These are phyloP conservation scores for Lasius fuliginosus DNA, from an alignment of 2,888 invertebrate genomes.

Conservation along the genomic window DNA sequence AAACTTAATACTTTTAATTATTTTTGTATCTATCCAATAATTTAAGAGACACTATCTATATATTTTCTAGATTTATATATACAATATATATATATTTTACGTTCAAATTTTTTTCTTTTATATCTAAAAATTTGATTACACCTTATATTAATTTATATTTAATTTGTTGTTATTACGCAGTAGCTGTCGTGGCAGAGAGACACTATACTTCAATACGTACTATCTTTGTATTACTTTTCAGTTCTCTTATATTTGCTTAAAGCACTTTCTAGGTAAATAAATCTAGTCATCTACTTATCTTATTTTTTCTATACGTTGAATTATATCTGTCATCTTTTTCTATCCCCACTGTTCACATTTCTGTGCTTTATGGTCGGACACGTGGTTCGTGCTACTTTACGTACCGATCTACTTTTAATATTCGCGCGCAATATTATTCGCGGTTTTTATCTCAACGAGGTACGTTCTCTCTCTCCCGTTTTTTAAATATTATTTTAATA, in stretches of 20 bases:
- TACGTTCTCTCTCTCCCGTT: not conserved
- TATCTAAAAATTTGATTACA: not conserved
- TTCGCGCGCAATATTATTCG: not conserved
- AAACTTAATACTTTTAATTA: not conserved
- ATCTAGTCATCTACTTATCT: conserved; percentile 26
- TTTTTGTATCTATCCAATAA: not conserved
- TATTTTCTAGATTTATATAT: not conserved
- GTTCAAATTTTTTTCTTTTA: not conserved
- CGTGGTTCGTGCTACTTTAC: conserved; percentile 46
- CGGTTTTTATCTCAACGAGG: not conserved
- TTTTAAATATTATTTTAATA: not conserved
- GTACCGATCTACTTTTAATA: conserved; percentile 47
- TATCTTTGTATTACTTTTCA: not conserved
- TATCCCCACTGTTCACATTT: not conserved
- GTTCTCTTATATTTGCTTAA: not conserved
- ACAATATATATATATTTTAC: too few relatives aligned
- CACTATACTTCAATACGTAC: not conserved
- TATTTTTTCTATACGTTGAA: conserved; percentile 8
- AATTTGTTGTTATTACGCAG: not conserved
- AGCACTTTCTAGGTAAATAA: conserved; percentile 29
- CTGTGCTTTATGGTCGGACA: conserved; percentile 38
- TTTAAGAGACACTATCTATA: not conserved
- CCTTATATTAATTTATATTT: not conserved
- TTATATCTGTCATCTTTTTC: conserved; percentile 22
- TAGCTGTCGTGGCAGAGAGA: not conserved